Evolutionary conservation across 2,797 vertebrate species (phyloP).

Genomic region (Schizopygopsis malacanthus): DNA sequence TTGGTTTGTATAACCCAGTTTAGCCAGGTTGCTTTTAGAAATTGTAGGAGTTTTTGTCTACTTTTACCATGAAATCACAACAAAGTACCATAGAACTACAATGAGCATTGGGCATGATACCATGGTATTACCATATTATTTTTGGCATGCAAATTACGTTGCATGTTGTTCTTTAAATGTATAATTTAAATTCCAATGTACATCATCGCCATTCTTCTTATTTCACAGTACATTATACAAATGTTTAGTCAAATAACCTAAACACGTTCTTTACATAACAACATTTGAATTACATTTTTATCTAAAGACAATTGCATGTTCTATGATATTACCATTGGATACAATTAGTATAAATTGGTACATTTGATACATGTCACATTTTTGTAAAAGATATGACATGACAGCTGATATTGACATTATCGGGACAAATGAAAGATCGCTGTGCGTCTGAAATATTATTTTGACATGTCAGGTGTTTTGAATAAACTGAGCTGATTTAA

Average conservation of each 20-base stretch:
- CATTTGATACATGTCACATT: neutral
- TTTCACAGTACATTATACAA: neutral
- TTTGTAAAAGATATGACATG: constrained; percentile 1
- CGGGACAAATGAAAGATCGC: neutral
- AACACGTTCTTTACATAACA: neutral
- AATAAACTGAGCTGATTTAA: neutral
- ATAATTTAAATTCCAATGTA: neutral
- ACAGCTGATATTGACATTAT: constrained; percentile 1
- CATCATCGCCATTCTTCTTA: neutral
- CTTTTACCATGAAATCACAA: neutral
- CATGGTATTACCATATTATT: neutral
- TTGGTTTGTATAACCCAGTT: neutral
- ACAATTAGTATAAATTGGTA: neutral
- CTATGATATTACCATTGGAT: neutral
- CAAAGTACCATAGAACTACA: neutral
- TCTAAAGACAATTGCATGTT: neutral
- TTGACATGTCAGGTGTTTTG: neutral
- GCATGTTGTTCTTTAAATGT: neutral
- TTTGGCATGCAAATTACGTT: too few species aligned
- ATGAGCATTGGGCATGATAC: neutral
- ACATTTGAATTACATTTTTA: neutral
- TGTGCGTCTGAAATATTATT: neutral
- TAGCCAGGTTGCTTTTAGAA: neutral
- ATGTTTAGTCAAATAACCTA: neutral
- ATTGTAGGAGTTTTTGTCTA: neutral